A percentile compares a stretch with the other conserved stretches of the same genome.
Conservation (phyloP, 1,140 invertebrate genomes). For the Maniola jurtina region DNA sequence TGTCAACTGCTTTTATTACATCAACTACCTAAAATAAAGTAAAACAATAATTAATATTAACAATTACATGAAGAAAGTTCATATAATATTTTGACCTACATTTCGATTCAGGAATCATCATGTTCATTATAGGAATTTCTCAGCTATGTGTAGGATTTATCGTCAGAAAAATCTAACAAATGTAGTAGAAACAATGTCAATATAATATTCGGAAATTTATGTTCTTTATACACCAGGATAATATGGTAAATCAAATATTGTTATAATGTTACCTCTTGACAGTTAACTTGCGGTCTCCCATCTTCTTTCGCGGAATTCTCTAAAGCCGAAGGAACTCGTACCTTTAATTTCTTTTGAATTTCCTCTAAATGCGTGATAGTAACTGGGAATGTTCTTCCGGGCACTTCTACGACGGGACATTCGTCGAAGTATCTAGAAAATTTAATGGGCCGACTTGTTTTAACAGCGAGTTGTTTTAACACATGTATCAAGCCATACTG, state of each 20-base stretch:
- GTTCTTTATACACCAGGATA: no score
- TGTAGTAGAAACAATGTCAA: no score
- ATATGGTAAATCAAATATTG: no score
- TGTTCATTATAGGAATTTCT: no score
- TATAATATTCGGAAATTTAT: no score
- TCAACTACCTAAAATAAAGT: constrained; percentile 42
- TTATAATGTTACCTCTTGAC: constrained; percentile 52
- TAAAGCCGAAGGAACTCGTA: constrained; percentile 39
- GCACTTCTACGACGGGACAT: constrained; percentile 91
- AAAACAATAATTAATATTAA: background rate
- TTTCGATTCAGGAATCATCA: no score
- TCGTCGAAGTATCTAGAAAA: constrained; percentile 84
- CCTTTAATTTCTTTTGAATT: constrained; percentile 69
- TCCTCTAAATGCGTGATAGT: constrained; percentile 90
- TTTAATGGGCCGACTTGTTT: background rate
- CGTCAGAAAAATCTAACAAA: no score
- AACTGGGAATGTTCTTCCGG: constrained; percentile 93
- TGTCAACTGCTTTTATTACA: constrained; percentile 68
- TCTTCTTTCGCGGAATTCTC: constrained; percentile 47
- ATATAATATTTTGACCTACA: constrained; percentile 9
- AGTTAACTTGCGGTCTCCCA: constrained; percentile 47
- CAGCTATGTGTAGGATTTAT: no score
- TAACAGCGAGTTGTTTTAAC: no score
- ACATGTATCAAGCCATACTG: no score
- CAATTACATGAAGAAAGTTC: background rate